Evolutionary conservation across 2,113 vertebrate species (phyloP).

Genomic region (Grallaria varia): DNA sequence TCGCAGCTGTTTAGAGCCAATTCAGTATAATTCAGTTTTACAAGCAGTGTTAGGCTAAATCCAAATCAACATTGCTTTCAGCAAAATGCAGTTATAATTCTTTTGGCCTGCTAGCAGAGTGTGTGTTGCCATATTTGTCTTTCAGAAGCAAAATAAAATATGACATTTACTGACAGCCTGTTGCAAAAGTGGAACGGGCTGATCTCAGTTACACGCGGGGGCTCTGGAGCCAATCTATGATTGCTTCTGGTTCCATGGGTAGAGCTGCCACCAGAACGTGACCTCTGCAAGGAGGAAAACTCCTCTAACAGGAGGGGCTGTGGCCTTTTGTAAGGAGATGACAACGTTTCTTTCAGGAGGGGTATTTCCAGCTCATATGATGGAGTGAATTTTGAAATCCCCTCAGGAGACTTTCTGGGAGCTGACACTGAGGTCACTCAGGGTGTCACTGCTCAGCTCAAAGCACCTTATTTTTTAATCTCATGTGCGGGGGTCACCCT

Average conservation of each 20-base stretch:
- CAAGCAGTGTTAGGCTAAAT: constrained; percentile 52
- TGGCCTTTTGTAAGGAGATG: neutral
- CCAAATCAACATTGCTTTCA: constrained; percentile 64
- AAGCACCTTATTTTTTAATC: neutral
- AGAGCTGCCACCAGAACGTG: neutral
- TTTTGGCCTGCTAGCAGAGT: constrained; percentile 32
- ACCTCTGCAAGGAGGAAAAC: neutral
- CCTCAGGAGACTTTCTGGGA: neutral
- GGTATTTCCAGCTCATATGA: neutral
- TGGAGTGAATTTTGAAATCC: neutral
- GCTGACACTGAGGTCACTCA: neutral
- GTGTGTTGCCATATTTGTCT: constrained; percentile 39
- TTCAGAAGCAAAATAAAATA: constrained; percentile 45
- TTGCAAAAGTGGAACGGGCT: neutral
- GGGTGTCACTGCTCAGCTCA: neutral
- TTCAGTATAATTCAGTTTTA: constrained; percentile 61
- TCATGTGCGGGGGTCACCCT: neutral
- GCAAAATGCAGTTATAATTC: constrained; percentile 34
- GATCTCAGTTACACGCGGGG: neutral
- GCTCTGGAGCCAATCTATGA: constrained; percentile 22
- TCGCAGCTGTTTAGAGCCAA: constrained; percentile 25
- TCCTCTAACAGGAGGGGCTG: neutral
- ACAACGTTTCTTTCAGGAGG: neutral
- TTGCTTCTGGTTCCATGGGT: neutral
- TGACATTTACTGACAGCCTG: constrained; percentile 62